Evolutionary conservation across 2,888 invertebrate genomes (phyloP), one percentile per base, ranked within the genome.

Genomic region (Acleris holmiana): DNA sequence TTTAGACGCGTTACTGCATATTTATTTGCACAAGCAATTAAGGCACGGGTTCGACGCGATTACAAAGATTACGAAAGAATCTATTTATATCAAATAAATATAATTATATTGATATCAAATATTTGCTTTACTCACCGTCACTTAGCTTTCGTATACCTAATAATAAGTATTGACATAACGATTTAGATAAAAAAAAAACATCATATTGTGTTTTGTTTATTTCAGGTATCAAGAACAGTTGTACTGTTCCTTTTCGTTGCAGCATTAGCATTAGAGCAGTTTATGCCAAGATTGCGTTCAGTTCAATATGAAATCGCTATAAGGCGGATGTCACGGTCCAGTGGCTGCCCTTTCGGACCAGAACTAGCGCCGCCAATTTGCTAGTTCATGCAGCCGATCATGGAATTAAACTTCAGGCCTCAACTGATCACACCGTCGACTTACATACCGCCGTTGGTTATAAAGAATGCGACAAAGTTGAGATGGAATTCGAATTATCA

Each of bases 361-460:
- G 72, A 66, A 44, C 55, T 66, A n/a, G 71, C 71, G 5, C 71
- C 72, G 7, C 66, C 70, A 41, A 66, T 73, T 59, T 68, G 76
- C 4, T 73, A 73, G 18, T 72, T 77, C 40, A 58, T 81, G 29
- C 80, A 48, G 8, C 63, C 51, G 23, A 82, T 51, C 75, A 80
- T 69, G 81, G 82, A 15, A 77, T 79, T 19, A 80, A 83, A 25
- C 50, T 74, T 41, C 50, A 78, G 44, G 63, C 73, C 49, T 63
- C 68, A 67, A 63, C 58, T 71, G 48, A 70, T 73, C 48, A 15
- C 66, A 69, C 67, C 62, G 51, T 67, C 54, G 21, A 60, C 55
- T 10, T 65, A 55, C 49, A 50, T 55, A 44, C 65, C 59, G 56
- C 71, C 61, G 63, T 66, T 67, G 8, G 59, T 70, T 18, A 59